A percentile compares a stretch with the other conserved stretches of the same genome.
Conservation (phyloP, 1,140 invertebrate genomes). For the Chymomyza costata region DNA sequence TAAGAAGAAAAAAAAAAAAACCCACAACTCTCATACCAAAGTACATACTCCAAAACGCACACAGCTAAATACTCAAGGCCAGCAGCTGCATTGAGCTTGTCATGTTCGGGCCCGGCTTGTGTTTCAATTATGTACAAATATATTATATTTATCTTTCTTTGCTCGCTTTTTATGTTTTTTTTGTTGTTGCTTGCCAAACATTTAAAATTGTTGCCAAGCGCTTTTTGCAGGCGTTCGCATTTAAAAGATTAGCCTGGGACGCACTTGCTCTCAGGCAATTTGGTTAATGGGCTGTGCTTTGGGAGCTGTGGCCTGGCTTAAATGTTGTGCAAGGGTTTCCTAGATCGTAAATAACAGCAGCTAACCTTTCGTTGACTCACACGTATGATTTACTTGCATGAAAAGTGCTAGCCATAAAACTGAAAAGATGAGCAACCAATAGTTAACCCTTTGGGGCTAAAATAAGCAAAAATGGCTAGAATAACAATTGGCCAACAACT, state of each 20-base stretch:
- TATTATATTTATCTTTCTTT: no score
- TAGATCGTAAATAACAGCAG: slow-evolving; percentile 49
- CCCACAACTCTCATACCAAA: no score
- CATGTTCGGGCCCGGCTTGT: no score
- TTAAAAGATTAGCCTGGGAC: slow-evolving; percentile 63
- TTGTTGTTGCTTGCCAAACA: slow-evolving; percentile 30
- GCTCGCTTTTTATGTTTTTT: no score
- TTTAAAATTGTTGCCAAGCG: slow-evolving; percentile 28
- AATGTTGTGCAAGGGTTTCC: background rate
- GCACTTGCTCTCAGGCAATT: slow-evolving; percentile 63
- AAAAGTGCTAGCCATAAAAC: no score
- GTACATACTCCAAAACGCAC: no score
- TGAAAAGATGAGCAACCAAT: no score
- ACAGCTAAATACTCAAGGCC: no score
- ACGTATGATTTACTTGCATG: slow-evolving; percentile 25
- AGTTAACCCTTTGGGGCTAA: no score
- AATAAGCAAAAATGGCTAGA: slow-evolving; percentile 17
- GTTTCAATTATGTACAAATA: no score
- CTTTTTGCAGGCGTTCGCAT: slow-evolving; percentile 42
- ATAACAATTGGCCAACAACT: background rate
- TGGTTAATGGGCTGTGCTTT: slow-evolving; percentile 61
- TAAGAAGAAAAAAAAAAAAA: no score
- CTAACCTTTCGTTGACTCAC: slow-evolving; percentile 28
- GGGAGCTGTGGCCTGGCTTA: slow-evolving; percentile 2
- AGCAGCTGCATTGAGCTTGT: no score